These are phyloP conservation scores for Typhlichthys subterraneus DNA, from an alignment of 2,797 vertebrate genomes.

Conservation along the genomic window DNA sequence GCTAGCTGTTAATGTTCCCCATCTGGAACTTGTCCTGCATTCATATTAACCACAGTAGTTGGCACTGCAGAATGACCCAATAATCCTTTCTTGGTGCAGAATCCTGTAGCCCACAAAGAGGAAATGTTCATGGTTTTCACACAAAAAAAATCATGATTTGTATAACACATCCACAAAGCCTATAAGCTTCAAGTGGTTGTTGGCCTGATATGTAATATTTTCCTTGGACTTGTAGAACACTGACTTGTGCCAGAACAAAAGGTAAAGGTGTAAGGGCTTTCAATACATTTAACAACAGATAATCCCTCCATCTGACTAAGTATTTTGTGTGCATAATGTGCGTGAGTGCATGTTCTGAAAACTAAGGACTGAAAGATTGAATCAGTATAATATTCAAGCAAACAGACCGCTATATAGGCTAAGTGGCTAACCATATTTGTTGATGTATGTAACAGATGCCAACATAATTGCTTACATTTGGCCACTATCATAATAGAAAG, in stretches of 20 bases:
- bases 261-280: not conserved
- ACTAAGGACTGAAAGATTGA: not conserved
- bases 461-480: too few relatives aligned
- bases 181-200: slow-evolving; percentile 1
- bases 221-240: slow-evolving; percentile 7
- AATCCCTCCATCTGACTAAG: slow-evolving; percentile 31
- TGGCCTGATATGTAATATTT: slow-evolving; percentile 1
- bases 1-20: too few relatives aligned
- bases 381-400: too few relatives aligned
- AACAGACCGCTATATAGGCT: too few relatives aligned
- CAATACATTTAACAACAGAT: slow-evolving; percentile 23
- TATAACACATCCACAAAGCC: slow-evolving; percentile 1
- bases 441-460: too few relatives aligned
- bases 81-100: too few relatives aligned
- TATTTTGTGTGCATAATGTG: slow-evolving; percentile 23
- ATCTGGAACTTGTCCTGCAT: too few relatives aligned
- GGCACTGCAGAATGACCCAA: too few relatives aligned
- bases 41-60: too few relatives aligned
- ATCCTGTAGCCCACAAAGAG: too few relatives aligned
- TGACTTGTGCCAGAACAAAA: not conserved
- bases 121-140: not conserved
- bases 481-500: too few relatives aligned
- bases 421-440: too few relatives aligned
- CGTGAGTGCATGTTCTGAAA: slow-evolving; percentile 17
- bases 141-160: not conserved